A percentile compares a stretch with the other conserved stretches of the same genome.
phyloP scores from a whole-genome alignment of 1,140 invertebrate species.

The Propsilocerus akamusi region DNA sequence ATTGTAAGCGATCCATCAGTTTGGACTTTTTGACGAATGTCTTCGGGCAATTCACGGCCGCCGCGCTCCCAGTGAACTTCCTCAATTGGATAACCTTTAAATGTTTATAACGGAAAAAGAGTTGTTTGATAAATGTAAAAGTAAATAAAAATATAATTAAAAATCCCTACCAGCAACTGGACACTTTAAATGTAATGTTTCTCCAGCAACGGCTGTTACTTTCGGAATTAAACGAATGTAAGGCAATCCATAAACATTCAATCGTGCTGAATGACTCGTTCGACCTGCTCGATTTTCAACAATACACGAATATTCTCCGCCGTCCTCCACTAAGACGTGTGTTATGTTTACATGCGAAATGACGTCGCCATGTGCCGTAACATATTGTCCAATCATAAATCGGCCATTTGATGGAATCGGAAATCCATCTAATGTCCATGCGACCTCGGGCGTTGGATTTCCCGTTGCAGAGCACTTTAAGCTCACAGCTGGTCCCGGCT shows the following conservation, averaged over 20 bases:
- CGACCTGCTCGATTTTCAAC: slow-evolving; percentile 62
- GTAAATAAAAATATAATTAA: no score
- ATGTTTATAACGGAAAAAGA: background rate
- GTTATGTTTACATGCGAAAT: slow-evolving; percentile 77
- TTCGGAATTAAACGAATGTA: slow-evolving; percentile 67
- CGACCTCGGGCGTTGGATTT: slow-evolving; percentile 66
- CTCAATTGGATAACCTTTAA: slow-evolving; percentile 55
- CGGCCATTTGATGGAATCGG: slow-evolving; percentile 49
- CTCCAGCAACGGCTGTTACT: slow-evolving; percentile 67
- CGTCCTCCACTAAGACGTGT: slow-evolving; percentile 63
- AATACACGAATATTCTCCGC: slow-evolving; percentile 69
- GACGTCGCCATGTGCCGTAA: slow-evolving; percentile 63
- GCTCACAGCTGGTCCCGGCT: slow-evolving; percentile 65
- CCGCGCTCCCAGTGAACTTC: slow-evolving; percentile 65
- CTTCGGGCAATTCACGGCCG: slow-evolving; percentile 55
- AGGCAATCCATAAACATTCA: slow-evolving; percentile 75
- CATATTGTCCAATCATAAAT: slow-evolving; percentile 63
- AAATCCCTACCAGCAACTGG: slow-evolving; percentile 40
- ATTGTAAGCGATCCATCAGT: slow-evolving; percentile 53
- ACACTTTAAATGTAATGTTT: slow-evolving; percentile 58
- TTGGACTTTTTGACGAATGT: slow-evolving; percentile 59
- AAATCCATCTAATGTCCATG: slow-evolving; percentile 66
- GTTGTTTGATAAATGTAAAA: no score
- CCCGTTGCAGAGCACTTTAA: slow-evolving; percentile 71
- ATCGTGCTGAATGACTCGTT: slow-evolving; percentile 50